phyloP scores from a whole-genome alignment of 2,888 invertebrate species.

The Polymixis flavicincta region DNA sequence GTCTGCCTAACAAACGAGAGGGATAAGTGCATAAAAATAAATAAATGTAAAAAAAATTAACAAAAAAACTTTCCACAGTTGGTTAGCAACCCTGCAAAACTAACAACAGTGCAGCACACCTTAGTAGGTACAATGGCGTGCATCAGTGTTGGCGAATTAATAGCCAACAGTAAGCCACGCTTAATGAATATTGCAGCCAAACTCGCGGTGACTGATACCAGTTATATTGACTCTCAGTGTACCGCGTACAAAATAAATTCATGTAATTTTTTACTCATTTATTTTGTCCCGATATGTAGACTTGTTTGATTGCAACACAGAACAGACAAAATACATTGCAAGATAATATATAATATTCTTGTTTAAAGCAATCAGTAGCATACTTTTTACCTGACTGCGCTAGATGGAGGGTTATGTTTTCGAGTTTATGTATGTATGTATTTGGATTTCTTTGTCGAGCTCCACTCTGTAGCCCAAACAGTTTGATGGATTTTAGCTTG shows the following conservation, averaged over 20 bases:
- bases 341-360: too few species aligned
- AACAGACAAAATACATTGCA: too few species aligned
- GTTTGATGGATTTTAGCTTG: too few species aligned
- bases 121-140: constrained; percentile 86
- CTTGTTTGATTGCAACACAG: background rate
- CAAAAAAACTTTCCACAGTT: background rate
- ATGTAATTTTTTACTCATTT: constrained; percentile 20
- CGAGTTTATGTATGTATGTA: too few species aligned
- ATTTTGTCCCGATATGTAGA: constrained; percentile 26
- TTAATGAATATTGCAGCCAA: constrained; percentile 89
- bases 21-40: too few species aligned
- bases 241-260: constrained; percentile 57
- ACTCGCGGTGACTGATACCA: constrained; percentile 84
- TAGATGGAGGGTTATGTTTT: too few species aligned
- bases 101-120: constrained; percentile 78
- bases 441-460: too few species aligned
- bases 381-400: too few species aligned
- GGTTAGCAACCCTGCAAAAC: constrained; percentile 78
- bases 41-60: background rate
- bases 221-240: constrained; percentile 77
- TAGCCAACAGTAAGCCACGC: constrained; percentile 80
- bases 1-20: too few species aligned
- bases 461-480: too few species aligned
- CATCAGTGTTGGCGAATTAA: constrained; percentile 87
- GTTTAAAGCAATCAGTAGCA: too few species aligned